Percentiles rank a stretch among this genome's conserved stretches.
These are phyloP conservation scores for Protaetia brevitarsis DNA, from an alignment of 1,140 invertebrate genomes.

Conservation along the genomic window DNA sequence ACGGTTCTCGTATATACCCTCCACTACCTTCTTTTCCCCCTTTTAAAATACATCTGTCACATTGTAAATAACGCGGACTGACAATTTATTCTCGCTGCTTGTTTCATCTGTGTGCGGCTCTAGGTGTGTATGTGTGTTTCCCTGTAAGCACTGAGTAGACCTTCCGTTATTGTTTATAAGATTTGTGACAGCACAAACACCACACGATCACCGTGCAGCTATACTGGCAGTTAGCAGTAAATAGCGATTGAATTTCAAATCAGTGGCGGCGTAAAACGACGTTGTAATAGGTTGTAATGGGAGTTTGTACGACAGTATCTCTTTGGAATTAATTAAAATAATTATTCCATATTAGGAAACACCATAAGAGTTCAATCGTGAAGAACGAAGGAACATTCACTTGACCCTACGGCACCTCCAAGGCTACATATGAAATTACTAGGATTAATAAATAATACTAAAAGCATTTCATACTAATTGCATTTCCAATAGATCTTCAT, in stretches of 20 bases:
- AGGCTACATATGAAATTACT: too few relatives aligned
- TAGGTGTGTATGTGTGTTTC: not conserved
- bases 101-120: not conserved
- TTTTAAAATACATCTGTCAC: conserved; percentile 1
- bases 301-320: too few relatives aligned
- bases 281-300: too few relatives aligned
- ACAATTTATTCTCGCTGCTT: not conserved
- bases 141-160: not conserved
- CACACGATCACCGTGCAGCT: not conserved
- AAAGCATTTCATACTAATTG: too few relatives aligned
- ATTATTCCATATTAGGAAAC: too few relatives aligned
- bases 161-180: conserved; percentile 18
- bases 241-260: not conserved
- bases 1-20: not conserved
- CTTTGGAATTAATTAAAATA: too few relatives aligned
- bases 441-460: too few relatives aligned
- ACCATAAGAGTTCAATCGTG: too few relatives aligned
- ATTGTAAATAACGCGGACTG: not conserved
- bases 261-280: not conserved
- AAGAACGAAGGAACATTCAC: too few relatives aligned
- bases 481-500: too few relatives aligned
- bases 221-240: not conserved
- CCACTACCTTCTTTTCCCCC: not conserved
- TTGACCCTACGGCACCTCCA: too few relatives aligned
- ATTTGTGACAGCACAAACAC: conserved; percentile 16